Conservation (phyloP, 2,113 vertebrate genomes). For the Malurus melanocephalus region DNA sequence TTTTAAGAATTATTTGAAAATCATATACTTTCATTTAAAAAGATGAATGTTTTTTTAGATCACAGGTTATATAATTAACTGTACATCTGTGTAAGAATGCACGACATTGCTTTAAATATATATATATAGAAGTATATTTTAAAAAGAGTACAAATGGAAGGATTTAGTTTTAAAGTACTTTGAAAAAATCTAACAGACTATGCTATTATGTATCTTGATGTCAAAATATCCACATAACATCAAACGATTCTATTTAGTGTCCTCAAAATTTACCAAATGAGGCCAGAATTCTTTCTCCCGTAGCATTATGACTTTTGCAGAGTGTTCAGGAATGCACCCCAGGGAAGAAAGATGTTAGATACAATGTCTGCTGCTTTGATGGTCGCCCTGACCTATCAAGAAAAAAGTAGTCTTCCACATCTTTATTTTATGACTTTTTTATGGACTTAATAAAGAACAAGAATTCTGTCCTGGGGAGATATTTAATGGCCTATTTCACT, state of each 20-base stretch:
- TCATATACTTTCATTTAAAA: neutral
- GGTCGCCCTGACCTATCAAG: neutral
- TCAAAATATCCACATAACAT: neutral
- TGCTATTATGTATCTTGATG: neutral
- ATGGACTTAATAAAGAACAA: constrained; percentile 50
- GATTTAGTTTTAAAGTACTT: neutral
- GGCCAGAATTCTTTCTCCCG: neutral
- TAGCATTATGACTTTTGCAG: neutral
- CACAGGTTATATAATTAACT: neutral
- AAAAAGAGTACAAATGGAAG: neutral
- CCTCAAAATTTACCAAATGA: neutral
- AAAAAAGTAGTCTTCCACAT: constrained; percentile 27
- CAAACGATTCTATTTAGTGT: neutral
- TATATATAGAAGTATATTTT: neutral
- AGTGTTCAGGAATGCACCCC: neutral
- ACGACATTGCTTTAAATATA: neutral
- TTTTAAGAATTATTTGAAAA: neutral
- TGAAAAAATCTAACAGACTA: neutral
- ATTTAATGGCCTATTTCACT: constrained; percentile 34
- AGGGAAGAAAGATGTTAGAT: constrained; percentile 22
- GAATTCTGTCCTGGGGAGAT: constrained; percentile 24
- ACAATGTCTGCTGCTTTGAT: constrained; percentile 23
- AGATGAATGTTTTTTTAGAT: neutral
- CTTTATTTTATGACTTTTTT: constrained; percentile 43
- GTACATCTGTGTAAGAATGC: neutral